Evolutionary conservation across 2,888 invertebrate genomes (phyloP).

Genomic region (Globia sparganii): DNA sequence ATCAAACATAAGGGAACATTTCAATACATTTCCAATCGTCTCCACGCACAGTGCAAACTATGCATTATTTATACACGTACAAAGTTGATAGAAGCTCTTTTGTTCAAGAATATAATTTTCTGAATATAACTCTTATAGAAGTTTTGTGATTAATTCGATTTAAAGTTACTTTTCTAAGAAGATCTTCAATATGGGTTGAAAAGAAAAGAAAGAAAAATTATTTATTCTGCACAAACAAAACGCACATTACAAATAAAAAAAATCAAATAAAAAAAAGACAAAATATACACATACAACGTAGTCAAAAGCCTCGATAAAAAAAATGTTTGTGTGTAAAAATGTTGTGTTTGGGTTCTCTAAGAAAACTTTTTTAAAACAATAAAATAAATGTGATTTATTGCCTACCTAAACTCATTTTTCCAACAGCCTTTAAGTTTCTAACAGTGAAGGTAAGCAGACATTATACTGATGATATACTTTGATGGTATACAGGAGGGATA

Average conservation of each 20-base stretch:
- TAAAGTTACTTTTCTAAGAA: neutral
- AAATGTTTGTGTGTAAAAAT: too few species aligned
- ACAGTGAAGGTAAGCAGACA: neutral
- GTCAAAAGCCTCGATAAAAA: too few species aligned
- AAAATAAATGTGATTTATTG: conserved; percentile 2
- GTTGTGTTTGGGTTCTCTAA: too few species aligned
- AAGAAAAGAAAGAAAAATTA: too few species aligned
- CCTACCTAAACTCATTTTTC: neutral
- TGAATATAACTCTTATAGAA: neutral
- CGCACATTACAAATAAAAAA: too few species aligned
- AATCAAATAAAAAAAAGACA: too few species aligned
- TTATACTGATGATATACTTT: neutral
- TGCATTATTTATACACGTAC: conserved; percentile 19
- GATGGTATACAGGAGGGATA: too few species aligned
- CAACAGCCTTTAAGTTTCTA: neutral
- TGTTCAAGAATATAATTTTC: neutral
- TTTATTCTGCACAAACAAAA: too few species aligned
- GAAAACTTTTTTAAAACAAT: neutral
- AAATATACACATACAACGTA: too few species aligned
- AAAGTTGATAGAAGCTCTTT: neutral
- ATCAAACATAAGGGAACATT: conserved; percentile 3
- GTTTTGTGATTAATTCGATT: neutral
- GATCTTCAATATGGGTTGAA: neutral
- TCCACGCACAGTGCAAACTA: neutral
- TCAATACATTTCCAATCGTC: conserved; percentile 17